phyloP scores from a whole-genome alignment of 2,888 invertebrate genomes.

The Papilio elwesi region DNA sequence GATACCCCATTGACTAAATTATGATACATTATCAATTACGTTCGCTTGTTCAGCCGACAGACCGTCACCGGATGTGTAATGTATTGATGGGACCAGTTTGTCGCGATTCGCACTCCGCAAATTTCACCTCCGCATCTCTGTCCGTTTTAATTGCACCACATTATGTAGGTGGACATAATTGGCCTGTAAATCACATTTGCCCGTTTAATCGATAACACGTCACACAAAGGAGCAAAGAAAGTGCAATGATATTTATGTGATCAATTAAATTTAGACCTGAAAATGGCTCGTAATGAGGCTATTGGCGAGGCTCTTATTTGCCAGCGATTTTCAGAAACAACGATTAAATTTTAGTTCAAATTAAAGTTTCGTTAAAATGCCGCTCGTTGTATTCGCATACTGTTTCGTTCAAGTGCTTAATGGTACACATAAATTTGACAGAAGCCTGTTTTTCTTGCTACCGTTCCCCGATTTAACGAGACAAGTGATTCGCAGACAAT shows the following conservation, averaged over 20 bases:
- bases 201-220: conserved; percentile 53
- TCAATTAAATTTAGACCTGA: conserved; percentile 74
- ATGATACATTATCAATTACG: background rate
- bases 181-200: conserved; percentile 55
- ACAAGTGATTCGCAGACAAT: conserved; percentile 73
- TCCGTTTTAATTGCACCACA: conserved; percentile 63
- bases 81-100: conserved; percentile 73
- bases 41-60: conserved; percentile 60
- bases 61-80: conserved; percentile 73
- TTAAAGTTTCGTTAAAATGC: conserved; percentile 77
- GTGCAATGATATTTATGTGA: conserved; percentile 62
- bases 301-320: conserved; percentile 58
- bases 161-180: conserved; percentile 52
- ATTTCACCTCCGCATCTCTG: conserved; percentile 63
- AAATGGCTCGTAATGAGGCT: conserved; percentile 66
- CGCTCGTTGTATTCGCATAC: conserved; percentile 52
- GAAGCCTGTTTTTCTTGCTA: conserved; percentile 59
- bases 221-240: conserved; percentile 55
- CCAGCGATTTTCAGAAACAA: conserved; percentile 60
- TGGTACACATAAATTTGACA: conserved; percentile 71
- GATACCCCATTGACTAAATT: conserved; percentile 15
- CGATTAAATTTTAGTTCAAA: conserved; percentile 62
- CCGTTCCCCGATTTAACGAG: conserved; percentile 64
- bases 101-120: conserved; percentile 58
- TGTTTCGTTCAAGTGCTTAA: conserved; percentile 62